Base-by-base conservation (phyloP, 92 coral and sea anemone genomes). In the Porites rus region DNA sequence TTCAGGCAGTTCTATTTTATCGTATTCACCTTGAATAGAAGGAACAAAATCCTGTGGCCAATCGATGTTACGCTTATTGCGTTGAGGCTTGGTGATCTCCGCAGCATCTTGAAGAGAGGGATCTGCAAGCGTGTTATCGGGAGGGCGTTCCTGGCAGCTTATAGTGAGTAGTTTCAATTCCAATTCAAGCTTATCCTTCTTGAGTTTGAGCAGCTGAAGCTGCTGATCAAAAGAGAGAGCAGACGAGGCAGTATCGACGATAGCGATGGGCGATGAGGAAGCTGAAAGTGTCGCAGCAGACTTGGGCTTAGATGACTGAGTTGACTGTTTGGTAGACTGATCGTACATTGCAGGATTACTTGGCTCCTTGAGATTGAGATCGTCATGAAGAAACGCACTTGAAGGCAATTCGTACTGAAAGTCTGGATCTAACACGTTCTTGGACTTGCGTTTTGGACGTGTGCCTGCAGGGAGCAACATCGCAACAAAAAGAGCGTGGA, bases 131-230 rank as follows among this genome's bases (percentile, higher is more conserved):
- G 28, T 20, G 11, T 60, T 60, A 58, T 60, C 80, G 7, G 1
- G 68, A 13, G 80, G 67, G 68, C 69, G 80, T 76, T 76, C 68
- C 80, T 58, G 68, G 13, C 51, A 7, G 19, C 69, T 76, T 11
- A 76, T 56, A 43, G 54, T 3, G 1, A 76, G 54, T 2, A 76
- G 69, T 59, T 59, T 59, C 24, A 59, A 13, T 61, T 76, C 80
- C 69, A 76, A 17, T 19, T 76, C 24, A 1, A 75, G 67, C 31
- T 28, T 28, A 28, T 14, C 46, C 76, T 11, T 18, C 46, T 38
- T 71, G 76, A 71, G 76, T 7, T 71, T 16, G 25, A 71, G 8
- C 13, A 71, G 24, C 22, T 71, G 76, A 71, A 71, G 22, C 14
- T 75, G 66, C 70, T 65, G 70, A 11, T 65, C 43, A 11, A 65